Conservation (phyloP, 2,888 invertebrate genomes). For the Oligia latruncula region DNA sequence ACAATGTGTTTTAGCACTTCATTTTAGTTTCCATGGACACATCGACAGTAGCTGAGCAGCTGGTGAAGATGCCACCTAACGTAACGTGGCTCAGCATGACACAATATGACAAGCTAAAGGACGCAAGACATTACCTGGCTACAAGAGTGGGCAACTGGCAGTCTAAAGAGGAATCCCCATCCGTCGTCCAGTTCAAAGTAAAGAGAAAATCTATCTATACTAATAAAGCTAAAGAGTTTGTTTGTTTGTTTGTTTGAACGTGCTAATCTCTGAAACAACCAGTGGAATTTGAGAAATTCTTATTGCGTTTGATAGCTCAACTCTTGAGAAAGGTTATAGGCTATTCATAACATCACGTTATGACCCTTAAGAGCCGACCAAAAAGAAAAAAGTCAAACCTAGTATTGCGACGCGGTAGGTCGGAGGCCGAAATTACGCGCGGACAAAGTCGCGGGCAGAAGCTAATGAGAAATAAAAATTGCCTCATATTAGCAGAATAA, state of each 20-base stretch:
- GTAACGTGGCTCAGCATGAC: conserved; percentile 85
- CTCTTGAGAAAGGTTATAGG: neutral
- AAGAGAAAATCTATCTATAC: conserved; percentile 7
- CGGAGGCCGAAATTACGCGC: too few species aligned
- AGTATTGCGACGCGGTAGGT: too few species aligned
- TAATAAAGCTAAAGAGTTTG: neutral
- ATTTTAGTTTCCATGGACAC: conserved; percentile 82
- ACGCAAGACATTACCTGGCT: conserved; percentile 76
- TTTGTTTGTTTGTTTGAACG: neutral
- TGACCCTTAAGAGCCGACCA: neutral
- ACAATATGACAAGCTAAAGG: conserved; percentile 78
- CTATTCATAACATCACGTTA: neutral
- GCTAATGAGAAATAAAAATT: neutral
- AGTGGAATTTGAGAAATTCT: neutral
- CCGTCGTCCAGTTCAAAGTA: conserved; percentile 80
- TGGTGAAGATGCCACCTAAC: conserved; percentile 77
- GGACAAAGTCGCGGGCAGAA: neutral
- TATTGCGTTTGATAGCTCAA: neutral
- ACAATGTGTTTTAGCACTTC: conserved; percentile 78
- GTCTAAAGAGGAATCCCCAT: conserved; percentile 66
- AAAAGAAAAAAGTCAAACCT: neutral
- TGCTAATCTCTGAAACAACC: neutral
- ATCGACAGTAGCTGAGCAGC: conserved; percentile 76
- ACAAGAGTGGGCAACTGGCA: conserved; percentile 82
- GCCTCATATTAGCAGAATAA: neutral